Conservation (phyloP, 2,797 vertebrate species). For the Mareca strepera region DNA sequence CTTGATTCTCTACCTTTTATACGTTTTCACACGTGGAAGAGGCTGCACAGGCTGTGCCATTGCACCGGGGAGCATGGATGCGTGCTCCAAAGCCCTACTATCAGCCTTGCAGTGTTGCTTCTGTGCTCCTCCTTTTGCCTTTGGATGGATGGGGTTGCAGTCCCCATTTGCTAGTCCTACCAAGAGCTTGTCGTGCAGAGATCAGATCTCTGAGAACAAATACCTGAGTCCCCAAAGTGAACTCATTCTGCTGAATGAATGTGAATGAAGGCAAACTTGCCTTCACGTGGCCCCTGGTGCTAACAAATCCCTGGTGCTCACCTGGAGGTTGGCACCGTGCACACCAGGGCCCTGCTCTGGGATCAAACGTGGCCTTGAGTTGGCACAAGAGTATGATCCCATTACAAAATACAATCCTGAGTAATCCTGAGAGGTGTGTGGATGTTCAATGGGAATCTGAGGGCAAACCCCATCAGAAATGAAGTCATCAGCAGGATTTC, state of each 20-base stretch:
- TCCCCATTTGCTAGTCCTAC: background rate
- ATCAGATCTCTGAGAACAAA: too few species aligned
- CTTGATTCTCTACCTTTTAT: background rate
- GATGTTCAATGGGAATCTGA: background rate
- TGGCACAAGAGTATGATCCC: background rate
- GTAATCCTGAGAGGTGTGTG: background rate
- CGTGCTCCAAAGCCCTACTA: background rate
- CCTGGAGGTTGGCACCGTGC: background rate
- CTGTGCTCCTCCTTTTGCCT: background rate
- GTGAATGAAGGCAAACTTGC: background rate
- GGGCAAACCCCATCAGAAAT: background rate
- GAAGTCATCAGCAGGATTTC: background rate
- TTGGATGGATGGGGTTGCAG: background rate
- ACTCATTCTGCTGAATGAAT: background rate
- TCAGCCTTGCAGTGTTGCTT: background rate
- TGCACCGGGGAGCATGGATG: background rate
- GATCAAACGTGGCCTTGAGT: background rate
- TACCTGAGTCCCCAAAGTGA: too few species aligned
- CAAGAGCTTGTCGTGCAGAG: background rate
- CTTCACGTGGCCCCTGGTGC: background rate
- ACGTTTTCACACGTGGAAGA: background rate
- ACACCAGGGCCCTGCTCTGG: background rate
- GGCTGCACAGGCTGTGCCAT: background rate
- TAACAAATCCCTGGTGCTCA: too few species aligned
- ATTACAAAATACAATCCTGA: rapidly evolving